Base-by-base conservation (phyloP, 2,113 vertebrate species). In the Notarius lentiginosus region DNA sequence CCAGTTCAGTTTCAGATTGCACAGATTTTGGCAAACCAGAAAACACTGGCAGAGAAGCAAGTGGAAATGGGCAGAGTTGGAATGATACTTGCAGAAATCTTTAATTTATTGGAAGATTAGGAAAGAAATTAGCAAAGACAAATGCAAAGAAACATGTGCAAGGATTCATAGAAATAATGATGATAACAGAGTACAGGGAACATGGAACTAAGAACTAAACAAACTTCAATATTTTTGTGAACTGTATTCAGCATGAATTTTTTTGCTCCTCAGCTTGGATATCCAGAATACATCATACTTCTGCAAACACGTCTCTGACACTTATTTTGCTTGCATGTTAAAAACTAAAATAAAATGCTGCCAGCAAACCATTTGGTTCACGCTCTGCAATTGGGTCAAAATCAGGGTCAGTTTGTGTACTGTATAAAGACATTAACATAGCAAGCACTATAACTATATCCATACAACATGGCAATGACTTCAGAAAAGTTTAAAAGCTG, bases 401-500 rank as follows among this genome's bases (percentile, higher is more conserved):
- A 47, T 60, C 18, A 61, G 20, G 34, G 34, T 61, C 24, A 81
- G 17, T 24, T 81, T 7, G 47, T 10, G 6, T 53, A 34, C 12
- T 77, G 7, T 56, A 27, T 5, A 76, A 77, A 20, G 8, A 18
- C 9, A 55, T 53, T 55, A 65, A 34, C 87, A 85, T 17, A 18
- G 34, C n/a, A 70, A 77, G 79, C 47, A 70, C 11, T 7, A 27
- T 70, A 63, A 63, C 55, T 17, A 27, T 55, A 83, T 66, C 61
- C 83, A 85, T 41, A 70, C 7, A 77, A 70, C 65, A 82, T 41
- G 68, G 53, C 41, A 24, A 61, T 22, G 30, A 56, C 22, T 79
- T 56, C 58, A 77, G 22, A 65, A 15, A 51, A 20, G 63, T 83
- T 66, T 53, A 49, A 86, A 22, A 56, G 55, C 60, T 79, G 49